These are phyloP conservation scores for Tigriopus japonicus DNA, from an alignment of 1,140 invertebrate genomes.

Conservation along the genomic window DNA sequence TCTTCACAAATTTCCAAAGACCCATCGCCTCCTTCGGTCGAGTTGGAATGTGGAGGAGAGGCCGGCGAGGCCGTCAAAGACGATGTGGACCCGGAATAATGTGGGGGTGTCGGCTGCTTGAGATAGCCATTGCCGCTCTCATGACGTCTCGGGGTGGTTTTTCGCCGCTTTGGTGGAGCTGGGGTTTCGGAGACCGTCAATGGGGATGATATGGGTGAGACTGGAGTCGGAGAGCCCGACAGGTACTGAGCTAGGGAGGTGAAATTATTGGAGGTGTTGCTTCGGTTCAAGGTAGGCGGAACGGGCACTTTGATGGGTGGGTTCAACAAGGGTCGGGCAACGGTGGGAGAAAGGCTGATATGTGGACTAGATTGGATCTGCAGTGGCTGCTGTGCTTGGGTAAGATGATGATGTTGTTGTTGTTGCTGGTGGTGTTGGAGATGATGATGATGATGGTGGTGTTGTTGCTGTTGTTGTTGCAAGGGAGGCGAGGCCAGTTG, in stretches of 20 bases:
- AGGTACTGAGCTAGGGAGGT: constrained; percentile 3
- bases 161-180: background rate
- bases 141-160: background rate
- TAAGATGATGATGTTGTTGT: too few relatives aligned
- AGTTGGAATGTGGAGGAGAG: constrained; percentile 1
- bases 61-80: background rate
- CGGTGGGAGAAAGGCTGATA: too few relatives aligned
- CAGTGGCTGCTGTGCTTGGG: too few relatives aligned
- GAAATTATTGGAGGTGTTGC: background rate
- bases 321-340: background rate
- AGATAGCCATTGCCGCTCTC: background rate
- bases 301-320: constrained; percentile 2
- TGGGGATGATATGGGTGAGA: background rate
- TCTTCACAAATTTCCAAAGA: constrained; percentile 1
- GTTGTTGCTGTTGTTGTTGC: too few relatives aligned
- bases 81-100: constrained; percentile 2
- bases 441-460: too few relatives aligned
- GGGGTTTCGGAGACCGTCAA: background rate
- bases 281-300: background rate
- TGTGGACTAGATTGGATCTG: too few relatives aligned
- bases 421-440: too few relatives aligned
- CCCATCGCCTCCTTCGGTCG: background rate
- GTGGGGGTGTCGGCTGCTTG: background rate
- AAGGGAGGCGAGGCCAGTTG: too few relatives aligned
- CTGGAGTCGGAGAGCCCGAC: background rate